Conservation (phyloP, 2,797 vertebrate genomes). For the Percopsis omiscomaycus region DNA sequence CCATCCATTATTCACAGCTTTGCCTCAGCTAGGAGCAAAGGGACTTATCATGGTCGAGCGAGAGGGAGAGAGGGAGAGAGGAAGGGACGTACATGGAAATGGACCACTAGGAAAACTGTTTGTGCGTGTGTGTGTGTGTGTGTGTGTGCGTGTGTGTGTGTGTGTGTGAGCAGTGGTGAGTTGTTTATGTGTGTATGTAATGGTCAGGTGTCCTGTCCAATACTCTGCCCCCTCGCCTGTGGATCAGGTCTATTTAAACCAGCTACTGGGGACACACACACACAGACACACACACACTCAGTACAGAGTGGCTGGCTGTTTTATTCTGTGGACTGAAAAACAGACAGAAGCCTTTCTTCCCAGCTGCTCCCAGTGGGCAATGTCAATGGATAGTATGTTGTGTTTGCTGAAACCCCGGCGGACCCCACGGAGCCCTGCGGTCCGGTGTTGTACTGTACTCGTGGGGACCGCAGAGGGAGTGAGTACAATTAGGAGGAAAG, state of each 20-base stretch:
- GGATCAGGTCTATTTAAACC: conserved; percentile 48
- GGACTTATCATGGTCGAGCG: conserved; percentile 50
- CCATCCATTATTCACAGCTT: conserved; percentile 67
- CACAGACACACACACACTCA: conserved; percentile 11
- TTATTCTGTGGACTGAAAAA: conserved; percentile 24
- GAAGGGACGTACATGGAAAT: conserved; percentile 43
- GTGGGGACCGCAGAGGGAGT: conserved; percentile 10
- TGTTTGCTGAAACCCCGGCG: conserved; percentile 19
- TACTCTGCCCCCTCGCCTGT: conserved; percentile 29
- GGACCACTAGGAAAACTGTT: conserved; percentile 19
- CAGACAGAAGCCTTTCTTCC: conserved; percentile 35
- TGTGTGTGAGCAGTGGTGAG: not conserved
- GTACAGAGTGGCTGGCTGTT: conserved; percentile 18
- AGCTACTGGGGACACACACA: not conserved
- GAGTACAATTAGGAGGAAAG: no score
- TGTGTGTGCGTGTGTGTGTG: conserved; percentile 7
- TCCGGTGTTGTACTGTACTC: conserved; percentile 13
- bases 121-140: conserved; percentile 13
- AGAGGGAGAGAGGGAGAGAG: conserved; percentile 47
- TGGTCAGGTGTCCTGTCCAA: conserved; percentile 50
- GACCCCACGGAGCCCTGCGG: conserved; percentile 6
- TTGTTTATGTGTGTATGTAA: not conserved
- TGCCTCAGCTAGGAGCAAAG: conserved; percentile 27
- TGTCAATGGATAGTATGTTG: conserved; percentile 9
- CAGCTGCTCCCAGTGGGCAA: conserved; percentile 37